These are phyloP conservation scores for Bibio marci DNA, from an alignment of 2,888 invertebrate genomes.

Conservation along the genomic window DNA sequence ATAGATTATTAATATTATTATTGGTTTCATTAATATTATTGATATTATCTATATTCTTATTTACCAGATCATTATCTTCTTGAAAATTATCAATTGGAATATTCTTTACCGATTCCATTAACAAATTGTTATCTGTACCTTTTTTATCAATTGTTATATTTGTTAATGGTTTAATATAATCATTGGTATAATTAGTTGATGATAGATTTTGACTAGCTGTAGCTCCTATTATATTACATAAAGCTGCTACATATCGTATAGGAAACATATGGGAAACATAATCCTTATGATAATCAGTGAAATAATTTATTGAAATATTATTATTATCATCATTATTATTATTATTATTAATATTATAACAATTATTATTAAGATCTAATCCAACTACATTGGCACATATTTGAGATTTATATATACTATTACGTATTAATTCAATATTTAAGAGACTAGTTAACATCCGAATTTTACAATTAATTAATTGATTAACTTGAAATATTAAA, in stretches of 20 bases:
- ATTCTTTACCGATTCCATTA: no score
- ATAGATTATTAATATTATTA: no score
- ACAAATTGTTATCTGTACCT: no score
- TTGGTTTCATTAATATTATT: no score
- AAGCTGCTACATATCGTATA: conserved; percentile 50
- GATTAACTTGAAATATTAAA: conserved; percentile 52
- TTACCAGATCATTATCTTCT: background rate
- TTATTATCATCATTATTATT: conserved; percentile 11
- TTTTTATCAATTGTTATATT: conserved; percentile 1
- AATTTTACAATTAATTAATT: conserved; percentile 53
- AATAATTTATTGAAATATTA: conserved; percentile 1
- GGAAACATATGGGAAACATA: conserved; percentile 47
- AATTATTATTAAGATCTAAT: conserved; percentile 36
- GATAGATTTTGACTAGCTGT: no score
- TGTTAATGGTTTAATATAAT: background rate
- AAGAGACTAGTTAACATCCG: conserved; percentile 42
- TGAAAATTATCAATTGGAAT: no score
- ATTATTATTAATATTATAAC: conserved; percentile 16
- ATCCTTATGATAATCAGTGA: conserved; percentile 17
- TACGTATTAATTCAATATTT: conserved; percentile 38
- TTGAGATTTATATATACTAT: conserved; percentile 39
- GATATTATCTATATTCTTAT: no score
- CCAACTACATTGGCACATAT: conserved; percentile 40
- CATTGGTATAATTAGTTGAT: no score
- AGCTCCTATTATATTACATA: conserved; percentile 45